Evolutionary conservation across 2,113 vertebrate species (phyloP).

Genomic region (Hydrochoerus hydrochaeris): DNA sequence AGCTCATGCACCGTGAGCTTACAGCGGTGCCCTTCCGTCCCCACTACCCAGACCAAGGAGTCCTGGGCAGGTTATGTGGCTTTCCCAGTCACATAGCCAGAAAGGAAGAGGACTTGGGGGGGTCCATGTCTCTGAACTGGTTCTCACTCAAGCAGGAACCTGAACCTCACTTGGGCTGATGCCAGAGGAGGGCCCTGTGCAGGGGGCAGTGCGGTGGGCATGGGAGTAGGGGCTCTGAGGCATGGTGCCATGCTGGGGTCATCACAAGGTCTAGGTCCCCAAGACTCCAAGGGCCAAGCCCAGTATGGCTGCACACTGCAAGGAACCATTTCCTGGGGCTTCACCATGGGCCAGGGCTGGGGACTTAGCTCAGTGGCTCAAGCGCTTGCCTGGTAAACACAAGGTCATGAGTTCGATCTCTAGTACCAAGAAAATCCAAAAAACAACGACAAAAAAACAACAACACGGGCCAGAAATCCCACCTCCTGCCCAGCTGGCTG

Average conservation of each 20-base stretch:
- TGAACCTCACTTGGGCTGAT: background rate
- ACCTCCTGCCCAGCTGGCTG: background rate
- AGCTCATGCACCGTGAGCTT: background rate
- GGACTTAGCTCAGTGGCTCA: too few relatives aligned
- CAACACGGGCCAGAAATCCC: background rate
- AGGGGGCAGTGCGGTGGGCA: background rate
- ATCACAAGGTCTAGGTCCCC: background rate
- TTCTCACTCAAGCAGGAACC: background rate
- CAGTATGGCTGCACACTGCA: background rate
- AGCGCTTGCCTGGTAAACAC: too few relatives aligned
- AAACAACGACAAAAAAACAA: too few relatives aligned
- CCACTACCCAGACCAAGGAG: background rate
- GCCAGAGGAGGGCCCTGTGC: background rate
- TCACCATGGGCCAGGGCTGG: background rate
- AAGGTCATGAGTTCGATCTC: too few relatives aligned
- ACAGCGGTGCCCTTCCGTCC: background rate
- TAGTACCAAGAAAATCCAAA: too few relatives aligned
- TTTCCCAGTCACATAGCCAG: background rate
- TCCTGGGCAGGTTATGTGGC: background rate
- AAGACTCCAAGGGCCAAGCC: background rate
- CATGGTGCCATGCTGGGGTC: background rate
- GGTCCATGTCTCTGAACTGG: background rate
- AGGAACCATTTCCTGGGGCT: background rate
- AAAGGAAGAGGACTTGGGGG: background rate
- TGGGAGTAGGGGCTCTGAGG: background rate